A percentile compares a stretch with the other conserved stretches of the same genome.
Evolutionary conservation across 92 coral and sea anemone genomes (phyloP).

Genomic region (Montipora capitata): DNA sequence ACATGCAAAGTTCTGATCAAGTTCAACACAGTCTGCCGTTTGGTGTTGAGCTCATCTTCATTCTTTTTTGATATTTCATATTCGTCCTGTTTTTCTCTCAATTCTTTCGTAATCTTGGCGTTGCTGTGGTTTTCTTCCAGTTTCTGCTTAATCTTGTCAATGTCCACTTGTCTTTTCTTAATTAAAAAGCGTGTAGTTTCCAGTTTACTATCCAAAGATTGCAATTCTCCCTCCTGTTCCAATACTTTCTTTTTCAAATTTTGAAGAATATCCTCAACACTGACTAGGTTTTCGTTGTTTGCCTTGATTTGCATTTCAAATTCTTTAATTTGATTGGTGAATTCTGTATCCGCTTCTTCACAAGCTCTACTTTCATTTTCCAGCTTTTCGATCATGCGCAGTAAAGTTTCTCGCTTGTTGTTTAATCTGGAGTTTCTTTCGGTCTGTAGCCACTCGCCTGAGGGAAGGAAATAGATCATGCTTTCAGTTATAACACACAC

Average conservation of each 20-base stretch:
- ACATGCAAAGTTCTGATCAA: slow-evolving; percentile 82
- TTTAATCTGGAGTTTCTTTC: slow-evolving; percentile 57
- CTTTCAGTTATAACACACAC: too few species aligned
- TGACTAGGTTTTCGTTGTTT: slow-evolving; percentile 69
- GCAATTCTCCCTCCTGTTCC: slow-evolving; percentile 69
- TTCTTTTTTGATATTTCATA: slow-evolving; percentile 69
- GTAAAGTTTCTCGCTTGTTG: slow-evolving; percentile 78
- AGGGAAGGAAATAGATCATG: background rate
- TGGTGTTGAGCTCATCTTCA: slow-evolving; percentile 83
- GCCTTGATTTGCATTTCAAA: slow-evolving; percentile 84
- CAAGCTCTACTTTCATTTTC: slow-evolving; percentile 83
- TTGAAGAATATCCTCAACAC: slow-evolving; percentile 77
- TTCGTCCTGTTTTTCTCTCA: slow-evolving; percentile 79
- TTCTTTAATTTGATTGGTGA: slow-evolving; percentile 73
- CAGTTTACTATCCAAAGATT: slow-evolving; percentile 79
- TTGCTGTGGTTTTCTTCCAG: slow-evolving; percentile 73
- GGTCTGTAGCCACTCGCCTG: slow-evolving; percentile 67
- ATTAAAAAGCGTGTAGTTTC: slow-evolving; percentile 88
- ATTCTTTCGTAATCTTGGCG: slow-evolving; percentile 77
- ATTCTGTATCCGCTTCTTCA: slow-evolving; percentile 80
- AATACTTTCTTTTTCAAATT: slow-evolving; percentile 74
- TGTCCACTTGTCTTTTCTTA: slow-evolving; percentile 84
- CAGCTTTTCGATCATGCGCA: slow-evolving; percentile 90
- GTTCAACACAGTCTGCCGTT: slow-evolving; percentile 81
- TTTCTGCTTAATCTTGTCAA: slow-evolving; percentile 84